Percentiles rank a stretch among this genome's conserved stretches.
These are phyloP conservation scores for Benthosema pterotum DNA, from an alignment of 2,797 vertebrate genomes.

Conservation along the genomic window DNA sequence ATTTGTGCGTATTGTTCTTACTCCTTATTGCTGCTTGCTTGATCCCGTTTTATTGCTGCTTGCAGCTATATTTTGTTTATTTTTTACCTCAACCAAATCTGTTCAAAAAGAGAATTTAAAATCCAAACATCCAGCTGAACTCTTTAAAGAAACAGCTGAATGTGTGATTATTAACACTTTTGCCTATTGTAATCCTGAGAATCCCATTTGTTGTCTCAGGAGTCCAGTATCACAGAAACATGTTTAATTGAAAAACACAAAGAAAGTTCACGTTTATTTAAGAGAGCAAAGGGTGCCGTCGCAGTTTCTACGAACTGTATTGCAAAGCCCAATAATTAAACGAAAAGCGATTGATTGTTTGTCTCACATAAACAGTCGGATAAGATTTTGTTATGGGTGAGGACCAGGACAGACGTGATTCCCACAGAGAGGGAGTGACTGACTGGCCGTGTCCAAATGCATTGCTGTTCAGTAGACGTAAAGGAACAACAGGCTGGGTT, in stretches of 20 bases:
- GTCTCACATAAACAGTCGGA: conserved; percentile 39
- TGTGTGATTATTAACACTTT: conserved; percentile 59
- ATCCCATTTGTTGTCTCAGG: conserved; percentile 62
- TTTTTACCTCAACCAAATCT: neutral
- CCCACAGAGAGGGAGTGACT: conserved; percentile 43
- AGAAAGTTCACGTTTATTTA: conserved; percentile 48
- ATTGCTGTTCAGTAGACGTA: no score
- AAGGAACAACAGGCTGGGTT: no score
- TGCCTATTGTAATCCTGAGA: conserved; percentile 41
- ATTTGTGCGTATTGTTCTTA: no score
- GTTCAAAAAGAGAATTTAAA: conserved; percentile 8
- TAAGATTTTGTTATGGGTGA: conserved; percentile 30
- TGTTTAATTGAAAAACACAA: conserved; percentile 61
- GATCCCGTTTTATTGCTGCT: no score
- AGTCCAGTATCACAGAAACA: conserved; percentile 49
- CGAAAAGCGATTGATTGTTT: conserved; percentile 57
- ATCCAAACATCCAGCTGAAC: conserved; percentile 9
- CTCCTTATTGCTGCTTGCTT: no score
- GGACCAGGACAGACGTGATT: conserved; percentile 19
- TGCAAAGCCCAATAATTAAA: conserved; percentile 35
- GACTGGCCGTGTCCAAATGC: no score
- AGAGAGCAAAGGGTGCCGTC: conserved; percentile 1
- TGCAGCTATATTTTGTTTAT: no score
- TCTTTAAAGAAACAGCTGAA: conserved; percentile 57
- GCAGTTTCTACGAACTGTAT: conserved; percentile 26